Conservation (phyloP, 1,140 invertebrate species). For the Leptinotarsa lineolata region DNA sequence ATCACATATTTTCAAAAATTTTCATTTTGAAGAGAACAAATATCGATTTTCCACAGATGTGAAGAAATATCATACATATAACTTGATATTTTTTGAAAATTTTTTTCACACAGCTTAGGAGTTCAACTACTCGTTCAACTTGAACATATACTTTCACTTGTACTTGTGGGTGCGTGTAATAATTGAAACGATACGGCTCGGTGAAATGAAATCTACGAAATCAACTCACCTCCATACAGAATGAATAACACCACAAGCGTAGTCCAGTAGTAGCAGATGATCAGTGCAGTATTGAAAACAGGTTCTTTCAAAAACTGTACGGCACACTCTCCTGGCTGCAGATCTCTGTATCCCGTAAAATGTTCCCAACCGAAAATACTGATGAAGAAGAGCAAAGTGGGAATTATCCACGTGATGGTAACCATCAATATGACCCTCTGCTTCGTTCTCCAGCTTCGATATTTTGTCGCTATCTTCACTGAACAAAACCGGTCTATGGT, state of each 20-base stretch:
- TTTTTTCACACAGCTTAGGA: too few relatives aligned
- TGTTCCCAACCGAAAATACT: conserved; percentile 99
- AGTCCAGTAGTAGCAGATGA: conserved; percentile 98
- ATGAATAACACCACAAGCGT: conserved; percentile 92
- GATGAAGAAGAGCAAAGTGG: conserved; percentile 94
- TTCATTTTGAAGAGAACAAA: too few relatives aligned
- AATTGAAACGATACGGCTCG: too few relatives aligned
- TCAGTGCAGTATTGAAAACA: conserved; percentile 95
- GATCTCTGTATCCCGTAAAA: conserved; percentile 89
- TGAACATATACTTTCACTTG: too few relatives aligned
- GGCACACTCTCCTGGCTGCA: conserved; percentile 87
- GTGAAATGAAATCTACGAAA: too few relatives aligned
- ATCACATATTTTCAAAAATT: too few relatives aligned
- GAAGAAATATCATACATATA: too few relatives aligned
- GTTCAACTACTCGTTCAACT: too few relatives aligned
- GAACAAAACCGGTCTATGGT: conserved; percentile 99
- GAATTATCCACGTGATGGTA: conserved; percentile 97
- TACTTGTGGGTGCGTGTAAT: too few relatives aligned
- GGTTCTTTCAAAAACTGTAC: conserved; percentile 98
- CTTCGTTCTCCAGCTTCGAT: conserved; percentile 95
- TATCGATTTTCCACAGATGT: too few relatives aligned
- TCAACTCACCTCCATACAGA: conserved; percentile 79
- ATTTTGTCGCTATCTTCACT: conserved; percentile 97
- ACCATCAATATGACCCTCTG: conserved; percentile 91
- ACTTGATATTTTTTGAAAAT: too few relatives aligned